Evolutionary conservation across 2,888 invertebrate genomes (phyloP), one percentile per base, ranked within the genome.

Genomic region (Eucera pruinosa): DNA sequence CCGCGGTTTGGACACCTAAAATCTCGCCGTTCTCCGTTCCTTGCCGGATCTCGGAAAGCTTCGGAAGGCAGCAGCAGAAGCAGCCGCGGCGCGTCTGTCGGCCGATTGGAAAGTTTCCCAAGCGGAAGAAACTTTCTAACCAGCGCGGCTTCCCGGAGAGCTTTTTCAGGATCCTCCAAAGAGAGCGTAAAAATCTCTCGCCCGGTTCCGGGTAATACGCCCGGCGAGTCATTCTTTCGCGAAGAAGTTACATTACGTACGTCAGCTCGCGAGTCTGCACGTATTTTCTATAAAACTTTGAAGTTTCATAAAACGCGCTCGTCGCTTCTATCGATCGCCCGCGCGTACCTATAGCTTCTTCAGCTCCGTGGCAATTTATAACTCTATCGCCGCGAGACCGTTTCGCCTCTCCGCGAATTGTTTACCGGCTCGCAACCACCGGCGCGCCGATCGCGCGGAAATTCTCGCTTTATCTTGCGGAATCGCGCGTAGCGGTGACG

Each of bases 171-270:
- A 74, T 62, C 45, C 25, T 33, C 47, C 55, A 58, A 50, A 54
- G 33, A 61, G 45, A 48, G 73, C 62, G 81, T 73, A 78, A 81
- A 81, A 78, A 54, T 78, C 82, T 75, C 66, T 71, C 55, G 23
- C 20, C 41, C 13, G 20, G 45, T 61, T 48, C 47, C 25, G 60
- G 45, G 52, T 61, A 47, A 52, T 52, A 57, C 58, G 58, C 18
- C 52, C 27, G 33, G 39, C 41, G 43, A 61, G 41, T 61, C 48
- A 61, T 60, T 55, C 50, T 64, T 50, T 68, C 57, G 45, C 71
- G 27, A 20, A 18, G 45, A 52, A 15, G 54, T 45, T 43, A 30
- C 18, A 20, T 67, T 48, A 41, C 47, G 39, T 50, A n/a, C n/a
- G n/a, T n/a, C n/a, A 23, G 39, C 45, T 50, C 36, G 64, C 15